Conservation (phyloP, 2,113 vertebrate genomes). For the Ophthalmolycus amberensis region DNA sequence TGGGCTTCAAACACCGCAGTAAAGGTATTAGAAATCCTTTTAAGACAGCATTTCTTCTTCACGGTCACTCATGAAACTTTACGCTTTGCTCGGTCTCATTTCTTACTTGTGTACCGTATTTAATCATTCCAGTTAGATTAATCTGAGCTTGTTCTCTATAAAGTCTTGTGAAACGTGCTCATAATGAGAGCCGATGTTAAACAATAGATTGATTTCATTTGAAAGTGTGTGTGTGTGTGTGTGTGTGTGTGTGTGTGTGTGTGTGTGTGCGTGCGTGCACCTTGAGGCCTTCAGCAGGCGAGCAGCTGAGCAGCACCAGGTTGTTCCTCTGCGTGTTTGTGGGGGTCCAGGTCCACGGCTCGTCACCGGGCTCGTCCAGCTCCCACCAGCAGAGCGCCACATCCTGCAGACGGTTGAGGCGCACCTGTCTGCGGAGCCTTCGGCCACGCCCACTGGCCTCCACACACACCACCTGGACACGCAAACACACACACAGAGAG, state of each 20-base stretch:
- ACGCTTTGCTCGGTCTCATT: not conserved
- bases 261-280: slow-evolving; percentile 72
- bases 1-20: not conserved
- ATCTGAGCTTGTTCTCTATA: not conserved
- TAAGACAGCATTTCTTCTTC: not conserved
- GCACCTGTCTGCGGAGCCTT: slow-evolving; percentile 82
- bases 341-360: slow-evolving; percentile 90
- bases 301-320: slow-evolving; percentile 88
- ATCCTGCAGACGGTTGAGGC: slow-evolving; percentile 87
- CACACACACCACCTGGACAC: slow-evolving; percentile 86
- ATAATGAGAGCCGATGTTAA: too few relatives aligned
- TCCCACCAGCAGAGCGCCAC: slow-evolving; percentile 93
- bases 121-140: not conserved
- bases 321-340: slow-evolving; percentile 87
- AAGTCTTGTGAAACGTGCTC: too few relatives aligned
- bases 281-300: slow-evolving; percentile 86
- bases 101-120: not conserved
- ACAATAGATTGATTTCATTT: too few relatives aligned
- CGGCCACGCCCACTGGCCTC: slow-evolving; percentile 82
- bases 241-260: slow-evolving; percentile 3
- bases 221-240: not conserved
- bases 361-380: slow-evolving; percentile 75
- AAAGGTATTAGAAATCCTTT: slow-evolving; percentile 1
- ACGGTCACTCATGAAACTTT: not conserved
- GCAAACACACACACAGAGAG: not conserved